A percentile compares a stretch with the other conserved stretches of the same genome.
Conservation (phyloP, 2,797 vertebrate genomes). For the Anabas testudineus region DNA sequence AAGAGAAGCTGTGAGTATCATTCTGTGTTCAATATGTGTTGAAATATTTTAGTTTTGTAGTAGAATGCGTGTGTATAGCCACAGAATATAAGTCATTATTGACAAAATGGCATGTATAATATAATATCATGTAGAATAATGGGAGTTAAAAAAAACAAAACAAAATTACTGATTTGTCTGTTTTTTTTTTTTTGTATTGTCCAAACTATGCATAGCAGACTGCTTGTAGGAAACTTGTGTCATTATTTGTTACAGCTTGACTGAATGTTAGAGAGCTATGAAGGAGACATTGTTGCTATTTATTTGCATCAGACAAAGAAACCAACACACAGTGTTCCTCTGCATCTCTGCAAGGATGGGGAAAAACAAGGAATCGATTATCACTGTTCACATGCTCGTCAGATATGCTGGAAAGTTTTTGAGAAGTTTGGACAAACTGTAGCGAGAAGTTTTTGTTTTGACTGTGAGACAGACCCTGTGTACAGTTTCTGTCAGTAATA, state of each 20-base stretch:
- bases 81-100: neutral
- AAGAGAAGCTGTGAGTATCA: constrained; percentile 81
- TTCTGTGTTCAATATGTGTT: constrained; percentile 46
- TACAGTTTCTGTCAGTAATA: constrained; percentile 18
- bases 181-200: constrained; percentile 20
- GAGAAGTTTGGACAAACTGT: constrained; percentile 18
- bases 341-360: constrained; percentile 12
- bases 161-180: neutral
- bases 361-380: constrained; percentile 25
- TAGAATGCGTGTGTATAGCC: neutral
- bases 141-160: constrained; percentile 2
- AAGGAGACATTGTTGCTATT: constrained; percentile 32
- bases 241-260: constrained; percentile 15
- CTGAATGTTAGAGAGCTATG: constrained; percentile 17
- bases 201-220: neutral
- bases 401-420: constrained; percentile 20
- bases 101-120: neutral
- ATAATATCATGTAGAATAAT: neutral
- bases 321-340: constrained; percentile 23
- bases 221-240: constrained; percentile 26
- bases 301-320: constrained; percentile 25
- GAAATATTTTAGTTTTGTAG: constrained; percentile 14
- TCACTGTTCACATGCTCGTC: constrained; percentile 30
- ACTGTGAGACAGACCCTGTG: constrained; percentile 12
- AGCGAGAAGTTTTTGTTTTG: constrained; percentile 21